Conservation (phyloP, 30 jellyfish, hydroid and myxozoan genomes). For the Aurelia aurita region DNA sequence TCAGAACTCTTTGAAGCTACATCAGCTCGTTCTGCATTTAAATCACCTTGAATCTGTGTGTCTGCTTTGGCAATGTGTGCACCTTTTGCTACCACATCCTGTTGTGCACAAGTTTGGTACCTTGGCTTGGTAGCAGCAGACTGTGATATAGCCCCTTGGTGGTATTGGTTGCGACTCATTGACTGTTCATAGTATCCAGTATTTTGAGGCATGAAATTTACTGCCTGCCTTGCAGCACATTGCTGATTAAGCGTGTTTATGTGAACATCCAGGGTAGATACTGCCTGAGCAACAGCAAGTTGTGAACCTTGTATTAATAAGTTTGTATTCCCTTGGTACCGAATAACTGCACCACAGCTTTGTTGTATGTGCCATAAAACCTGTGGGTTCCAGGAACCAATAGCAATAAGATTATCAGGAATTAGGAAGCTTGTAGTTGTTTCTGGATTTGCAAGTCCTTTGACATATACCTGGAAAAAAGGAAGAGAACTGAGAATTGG, state of each 20-base stretch:
- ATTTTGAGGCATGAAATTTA: background rate
- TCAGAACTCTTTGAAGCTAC: background rate
- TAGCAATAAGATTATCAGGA: slow-evolving; percentile 13
- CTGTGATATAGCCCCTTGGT: no score
- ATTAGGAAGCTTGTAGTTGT: background rate
- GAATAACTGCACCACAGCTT: slow-evolving; percentile 24
- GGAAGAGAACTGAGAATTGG: background rate
- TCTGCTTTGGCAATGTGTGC: background rate
- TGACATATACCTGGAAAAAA: slow-evolving; percentile 52
- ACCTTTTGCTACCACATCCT: no score
- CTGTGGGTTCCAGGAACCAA: slow-evolving; percentile 28
- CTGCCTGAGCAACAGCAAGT: slow-evolving; percentile 30
- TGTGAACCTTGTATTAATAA: slow-evolving; percentile 55
- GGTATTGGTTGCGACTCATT: no score
- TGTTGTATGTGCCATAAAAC: slow-evolving; percentile 15
- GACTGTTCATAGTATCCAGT: slow-evolving; percentile 3
- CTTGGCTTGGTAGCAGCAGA: no score
- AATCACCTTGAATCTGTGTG: background rate
- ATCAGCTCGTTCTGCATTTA: background rate
- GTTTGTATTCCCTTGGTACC: background rate
- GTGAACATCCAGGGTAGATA: slow-evolving; percentile 19
- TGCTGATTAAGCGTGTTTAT: background rate
- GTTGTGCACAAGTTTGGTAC: no score
- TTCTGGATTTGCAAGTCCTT: slow-evolving; percentile 63
- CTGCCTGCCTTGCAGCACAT: background rate